Evolutionary conservation across 1,140 invertebrate genomes (phyloP).

Genomic region (Phthorimaea operculella): DNA sequence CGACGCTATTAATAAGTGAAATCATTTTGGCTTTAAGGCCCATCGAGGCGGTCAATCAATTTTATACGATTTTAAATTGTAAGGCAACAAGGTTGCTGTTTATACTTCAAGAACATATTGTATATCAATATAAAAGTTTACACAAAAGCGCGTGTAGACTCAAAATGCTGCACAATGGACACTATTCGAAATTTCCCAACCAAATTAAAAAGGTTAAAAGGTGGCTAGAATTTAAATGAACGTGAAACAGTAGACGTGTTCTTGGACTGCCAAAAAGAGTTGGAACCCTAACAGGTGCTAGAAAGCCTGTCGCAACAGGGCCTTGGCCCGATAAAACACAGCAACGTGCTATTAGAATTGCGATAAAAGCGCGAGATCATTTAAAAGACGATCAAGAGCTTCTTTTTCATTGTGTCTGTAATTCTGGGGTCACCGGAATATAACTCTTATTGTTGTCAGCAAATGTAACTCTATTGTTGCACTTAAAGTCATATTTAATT

Average conservation of each 20-base stretch:
- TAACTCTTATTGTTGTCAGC: slow-evolving; percentile 39
- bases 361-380: slow-evolving; percentile 52
- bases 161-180: slow-evolving; percentile 29
- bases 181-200: slow-evolving; percentile 34
- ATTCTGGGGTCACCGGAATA: slow-evolving; percentile 32
- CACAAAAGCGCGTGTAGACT: slow-evolving; percentile 32
- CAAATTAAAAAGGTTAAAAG: slow-evolving; percentile 55
- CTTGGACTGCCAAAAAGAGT: slow-evolving; percentile 29
- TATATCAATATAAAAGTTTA: slow-evolving; percentile 38
- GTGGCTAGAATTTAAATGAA: slow-evolving; percentile 57
- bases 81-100: slow-evolving; percentile 40
- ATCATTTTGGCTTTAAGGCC: slow-evolving; percentile 27
- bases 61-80: background rate
- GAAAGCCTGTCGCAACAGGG: slow-evolving; percentile 55
- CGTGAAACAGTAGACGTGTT: slow-evolving; percentile 25
- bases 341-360: slow-evolving; percentile 50
- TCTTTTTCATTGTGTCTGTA: slow-evolving; percentile 51
- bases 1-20: slow-evolving; percentile 48
- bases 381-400: slow-evolving; percentile 60
- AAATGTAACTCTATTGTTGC: slow-evolving; percentile 43
- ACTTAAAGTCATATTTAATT: slow-evolving; percentile 57
- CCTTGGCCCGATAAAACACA: slow-evolving; percentile 53
- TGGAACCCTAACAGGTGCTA: slow-evolving; percentile 48
- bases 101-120: slow-evolving; percentile 2
- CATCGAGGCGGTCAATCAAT: background rate